Base-by-base conservation (phyloP, 1,140 invertebrate genomes). In the Cataglyphis hispanica region DNA sequence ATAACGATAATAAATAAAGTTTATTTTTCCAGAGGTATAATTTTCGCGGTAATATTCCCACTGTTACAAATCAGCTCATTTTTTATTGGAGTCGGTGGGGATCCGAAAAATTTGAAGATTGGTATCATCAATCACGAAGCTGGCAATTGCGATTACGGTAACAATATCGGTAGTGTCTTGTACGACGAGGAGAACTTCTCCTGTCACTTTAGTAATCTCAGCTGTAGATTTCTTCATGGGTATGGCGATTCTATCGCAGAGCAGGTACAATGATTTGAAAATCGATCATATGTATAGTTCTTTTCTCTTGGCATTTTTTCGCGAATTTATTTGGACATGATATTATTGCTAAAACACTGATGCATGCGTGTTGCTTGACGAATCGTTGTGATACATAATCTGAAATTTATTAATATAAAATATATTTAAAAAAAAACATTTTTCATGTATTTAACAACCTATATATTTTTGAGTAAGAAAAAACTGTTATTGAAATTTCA, bases 1-100 rank as follows among this genome's bases (percentile, higher is more conserved):
- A 50, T 4, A 13, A 19, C 3, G 13, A 50, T 40, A 25, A 76
- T 0, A 13, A 37, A 34, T 74, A 22, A 80, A 84, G 63, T 84
- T 63, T 90, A 70, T 60, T 63, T 13, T 95, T 95, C 67, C 93
- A 98, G 98, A 2, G 96, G 97, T 7, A 94, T 98, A 11, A 91
- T 97, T 76, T 99, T 99, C 92, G 97, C 98, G 74, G 95, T 98
- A 34, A 87, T 98, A 37, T 97, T 99, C 86, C 98, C 98, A 1
- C 95, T 98, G 3, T 92, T 98, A 10, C 97, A 98, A 96, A 95
- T 97, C n/a, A 94, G 96, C 6, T 94, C 97, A 0, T 99, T 99
- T 93, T 98, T 98, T 94, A 88, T 97, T 43, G 96, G 98, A 16
- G 97, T 99, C 69, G 98, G 98, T 7, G 95, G 96, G 34, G 97